These are phyloP conservation scores for Nephrotoma appendiculata DNA, from an alignment of 2,888 invertebrate genomes.

Conservation along the genomic window DNA sequence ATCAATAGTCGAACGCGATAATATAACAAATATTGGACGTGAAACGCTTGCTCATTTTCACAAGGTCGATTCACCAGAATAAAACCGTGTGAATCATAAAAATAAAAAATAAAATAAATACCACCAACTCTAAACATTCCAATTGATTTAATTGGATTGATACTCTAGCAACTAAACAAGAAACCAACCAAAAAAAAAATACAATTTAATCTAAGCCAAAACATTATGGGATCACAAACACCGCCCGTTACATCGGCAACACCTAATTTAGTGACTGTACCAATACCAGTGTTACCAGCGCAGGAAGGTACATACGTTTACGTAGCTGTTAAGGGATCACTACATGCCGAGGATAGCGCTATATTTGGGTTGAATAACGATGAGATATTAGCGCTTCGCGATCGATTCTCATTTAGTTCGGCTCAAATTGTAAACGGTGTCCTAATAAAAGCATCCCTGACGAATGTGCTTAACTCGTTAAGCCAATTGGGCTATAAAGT, in stretches of 20 bases:
- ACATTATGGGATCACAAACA: conserved; percentile 1
- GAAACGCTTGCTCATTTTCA: conserved; percentile 33
- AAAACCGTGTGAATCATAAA: conserved; percentile 13
- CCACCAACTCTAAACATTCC: conserved; percentile 5
- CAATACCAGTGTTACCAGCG: conserved; percentile 28
- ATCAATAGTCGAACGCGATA: conserved; percentile 43
- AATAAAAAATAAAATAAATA: background rate
- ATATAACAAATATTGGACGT: conserved; percentile 44
- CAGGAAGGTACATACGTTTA: conserved; percentile 50
- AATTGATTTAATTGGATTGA: conserved; percentile 22
- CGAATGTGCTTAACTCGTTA: conserved; percentile 57
- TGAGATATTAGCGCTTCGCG: conserved; percentile 52
- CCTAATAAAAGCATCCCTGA: conserved; percentile 51
- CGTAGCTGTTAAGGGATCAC: conserved; percentile 63
- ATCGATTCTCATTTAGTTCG: conserved; percentile 50
- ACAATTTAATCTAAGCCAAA: background rate
- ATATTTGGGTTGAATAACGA: conserved; percentile 61
- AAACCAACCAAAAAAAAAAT: conserved; percentile 20
- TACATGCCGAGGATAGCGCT: conserved; percentile 57
- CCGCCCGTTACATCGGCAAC: conserved; percentile 8
- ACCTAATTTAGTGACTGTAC: conserved; percentile 27
- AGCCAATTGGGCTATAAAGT: conserved; percentile 66
- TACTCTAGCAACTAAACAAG: conserved; percentile 31
- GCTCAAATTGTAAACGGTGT: conserved; percentile 55
- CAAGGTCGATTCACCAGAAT: conserved; percentile 32